phyloP scores from a whole-genome alignment of 2,888 invertebrate genomes.

The Masnerella sp. region DNA sequence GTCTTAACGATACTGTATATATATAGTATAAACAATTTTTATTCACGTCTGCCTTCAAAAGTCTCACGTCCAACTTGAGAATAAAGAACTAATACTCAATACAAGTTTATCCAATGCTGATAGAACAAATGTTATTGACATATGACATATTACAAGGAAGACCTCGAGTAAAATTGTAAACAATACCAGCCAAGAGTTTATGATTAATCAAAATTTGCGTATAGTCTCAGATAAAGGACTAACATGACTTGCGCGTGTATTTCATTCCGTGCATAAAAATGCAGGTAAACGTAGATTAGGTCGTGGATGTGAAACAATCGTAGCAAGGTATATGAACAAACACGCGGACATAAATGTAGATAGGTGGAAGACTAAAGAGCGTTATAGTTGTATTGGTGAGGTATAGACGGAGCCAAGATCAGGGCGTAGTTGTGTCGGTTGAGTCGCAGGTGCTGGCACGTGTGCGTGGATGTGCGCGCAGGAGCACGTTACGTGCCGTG shows the following conservation, averaged over 20 bases:
- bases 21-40: too few relatives aligned
- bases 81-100: too few relatives aligned
- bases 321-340: conserved; percentile 38
- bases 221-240: conserved; percentile 12
- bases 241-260: conserved; percentile 23
- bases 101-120: too few relatives aligned
- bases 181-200: too few relatives aligned
- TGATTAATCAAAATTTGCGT: conserved; percentile 22
- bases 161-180: too few relatives aligned
- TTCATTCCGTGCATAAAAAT: conserved; percentile 44
- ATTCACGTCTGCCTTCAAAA: too few relatives aligned
- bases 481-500: conserved; percentile 67
- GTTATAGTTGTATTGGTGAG: conserved; percentile 36
- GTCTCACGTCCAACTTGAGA: too few relatives aligned
- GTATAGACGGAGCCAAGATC: conserved; percentile 48
- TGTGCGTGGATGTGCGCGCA: conserved; percentile 64
- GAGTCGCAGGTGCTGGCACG: conserved; percentile 61
- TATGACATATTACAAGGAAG: too few relatives aligned
- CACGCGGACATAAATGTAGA: conserved; percentile 22
- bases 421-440: conserved; percentile 55
- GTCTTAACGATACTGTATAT: too few relatives aligned
- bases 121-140: too few relatives aligned
- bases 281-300: conserved; percentile 15
- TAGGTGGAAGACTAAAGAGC: conserved; percentile 34
- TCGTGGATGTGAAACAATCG: conserved; percentile 35